These are phyloP conservation scores for Pangasius sanitwongsei DNA, from an alignment of 2,797 vertebrate species.

Conservation along the genomic window DNA sequence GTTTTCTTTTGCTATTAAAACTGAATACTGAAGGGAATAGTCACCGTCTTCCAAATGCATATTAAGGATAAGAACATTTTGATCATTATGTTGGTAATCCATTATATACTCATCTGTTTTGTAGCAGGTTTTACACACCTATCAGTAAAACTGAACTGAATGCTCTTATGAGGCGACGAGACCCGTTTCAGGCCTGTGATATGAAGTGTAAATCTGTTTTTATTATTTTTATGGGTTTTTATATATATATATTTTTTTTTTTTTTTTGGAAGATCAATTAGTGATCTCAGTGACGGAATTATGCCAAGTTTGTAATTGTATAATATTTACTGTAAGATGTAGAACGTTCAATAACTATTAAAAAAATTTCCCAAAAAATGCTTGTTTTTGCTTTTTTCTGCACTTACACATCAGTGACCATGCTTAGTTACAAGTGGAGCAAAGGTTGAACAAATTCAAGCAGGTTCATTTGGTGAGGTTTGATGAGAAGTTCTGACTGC, in stretches of 20 bases:
- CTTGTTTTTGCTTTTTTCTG: neutral
- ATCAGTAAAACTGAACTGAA: constrained; percentile 6
- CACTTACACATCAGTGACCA: neutral
- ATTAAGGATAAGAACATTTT: neutral
- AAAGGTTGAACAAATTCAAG: neutral
- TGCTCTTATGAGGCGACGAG: constrained; percentile 69
- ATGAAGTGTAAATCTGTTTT: constrained; percentile 88
- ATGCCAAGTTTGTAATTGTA: constrained; percentile 99
- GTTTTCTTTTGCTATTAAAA: neutral
- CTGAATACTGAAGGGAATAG: neutral
- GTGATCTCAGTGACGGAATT: constrained; percentile 96
- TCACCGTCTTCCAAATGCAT: constrained; percentile 23
- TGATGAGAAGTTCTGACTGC: neutral
- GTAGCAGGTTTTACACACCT: constrained; percentile 1
- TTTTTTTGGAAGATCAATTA: constrained; percentile 86
- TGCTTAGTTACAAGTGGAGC: too few species aligned
- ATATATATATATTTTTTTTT: constrained; percentile 61
- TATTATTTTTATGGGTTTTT: constrained; percentile 63
- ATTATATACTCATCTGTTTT: neutral
- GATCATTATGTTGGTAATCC: neutral
- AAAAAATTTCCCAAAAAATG: constrained; percentile 87
- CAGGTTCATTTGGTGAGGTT: neutral
- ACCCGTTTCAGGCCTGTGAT: constrained; percentile 85
- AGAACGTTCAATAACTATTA: constrained; percentile 99
- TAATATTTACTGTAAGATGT: constrained; percentile 99